phyloP scores from a whole-genome alignment of 2,113 vertebrate species.

The Jacana jacana region DNA sequence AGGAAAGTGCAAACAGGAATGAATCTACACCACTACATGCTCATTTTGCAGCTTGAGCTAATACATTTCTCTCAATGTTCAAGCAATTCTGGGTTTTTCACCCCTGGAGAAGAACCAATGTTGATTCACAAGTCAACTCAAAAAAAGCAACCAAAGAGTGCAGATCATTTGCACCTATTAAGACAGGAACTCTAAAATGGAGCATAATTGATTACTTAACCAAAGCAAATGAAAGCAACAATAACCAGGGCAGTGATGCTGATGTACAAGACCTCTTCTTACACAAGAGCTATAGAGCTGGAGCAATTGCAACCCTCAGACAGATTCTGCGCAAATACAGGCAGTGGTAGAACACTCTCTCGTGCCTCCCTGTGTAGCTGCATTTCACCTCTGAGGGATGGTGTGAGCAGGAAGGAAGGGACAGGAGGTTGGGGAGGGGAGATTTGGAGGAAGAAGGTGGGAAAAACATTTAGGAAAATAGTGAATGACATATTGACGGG shows the following conservation, averaged over 20 bases:
- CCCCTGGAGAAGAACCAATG: neutral
- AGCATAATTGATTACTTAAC: neutral
- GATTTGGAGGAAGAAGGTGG: neutral
- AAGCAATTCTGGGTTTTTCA: neutral
- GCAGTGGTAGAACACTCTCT: neutral
- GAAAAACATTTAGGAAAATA: neutral
- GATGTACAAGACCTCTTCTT: neutral
- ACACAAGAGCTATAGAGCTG: neutral
- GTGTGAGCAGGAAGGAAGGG: too few relatives aligned
- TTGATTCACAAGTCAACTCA: conserved; percentile 1
- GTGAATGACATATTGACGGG: neutral
- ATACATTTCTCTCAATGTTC: neutral
- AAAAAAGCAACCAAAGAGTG: neutral
- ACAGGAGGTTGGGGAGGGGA: neutral
- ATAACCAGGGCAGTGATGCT: neutral
- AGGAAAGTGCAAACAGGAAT: neutral
- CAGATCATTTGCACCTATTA: neutral
- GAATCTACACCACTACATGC: neutral
- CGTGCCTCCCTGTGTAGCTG: too few relatives aligned
- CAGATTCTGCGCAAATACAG: neutral
- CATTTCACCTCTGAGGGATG: too few relatives aligned
- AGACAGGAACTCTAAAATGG: neutral
- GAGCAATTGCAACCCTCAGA: neutral
- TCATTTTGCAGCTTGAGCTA: neutral
- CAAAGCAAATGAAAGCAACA: neutral